Evolutionary conservation across 2,113 vertebrate genomes (phyloP), one percentile per base, ranked within the genome.

Genomic region (Furnarius figulus): DNA sequence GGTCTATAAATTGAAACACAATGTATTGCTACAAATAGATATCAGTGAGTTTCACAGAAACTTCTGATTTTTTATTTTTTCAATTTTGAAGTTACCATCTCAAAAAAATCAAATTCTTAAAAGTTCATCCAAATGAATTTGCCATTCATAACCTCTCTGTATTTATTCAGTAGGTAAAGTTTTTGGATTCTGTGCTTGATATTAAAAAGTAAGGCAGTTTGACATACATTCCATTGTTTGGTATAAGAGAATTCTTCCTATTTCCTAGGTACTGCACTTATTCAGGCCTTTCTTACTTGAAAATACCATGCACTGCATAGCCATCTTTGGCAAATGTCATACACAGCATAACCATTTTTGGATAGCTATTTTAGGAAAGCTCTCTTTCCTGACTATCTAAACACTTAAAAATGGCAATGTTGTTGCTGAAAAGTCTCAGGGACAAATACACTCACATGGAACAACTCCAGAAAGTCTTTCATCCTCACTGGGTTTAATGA

Each of bases 291-390:
- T 80, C 17, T 89, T 88, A 50, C 85, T 88, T 92, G 63, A 86
- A 95, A 56, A 68, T 91, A 35, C 79, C 35, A 28, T 75, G 55
- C 44, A n/a, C 18, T 62, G 23, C 53, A 73, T 96, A 91, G 31
- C 75, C 79, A 66, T 90, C 86, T 96, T 83, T 96, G 95, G 96
- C 79, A 87, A 85, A 81, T 47, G 24, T 82, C 90, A 58, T 93
- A 86, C 75, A 85, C 7, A 4, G 27, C 75, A 88, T 84, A 86
- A n/a, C 75, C 94, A 96, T 94, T 93, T 93, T 77, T 73, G 82
- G 82, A 68, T 74, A 33, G 85, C 95, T 97, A 97, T 97, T 97
- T 97, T 96, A 94, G 87, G 95, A 91, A 93, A 73, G 78, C 20
- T 80, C 50, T 83, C 46, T 93, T 82, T 95, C 53, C 81, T 94